A percentile compares a stretch with the other conserved stretches of the same genome.
Evolutionary conservation across 2,113 vertebrate species (phyloP).

Genomic region (Mirounga angustirostris): DNA sequence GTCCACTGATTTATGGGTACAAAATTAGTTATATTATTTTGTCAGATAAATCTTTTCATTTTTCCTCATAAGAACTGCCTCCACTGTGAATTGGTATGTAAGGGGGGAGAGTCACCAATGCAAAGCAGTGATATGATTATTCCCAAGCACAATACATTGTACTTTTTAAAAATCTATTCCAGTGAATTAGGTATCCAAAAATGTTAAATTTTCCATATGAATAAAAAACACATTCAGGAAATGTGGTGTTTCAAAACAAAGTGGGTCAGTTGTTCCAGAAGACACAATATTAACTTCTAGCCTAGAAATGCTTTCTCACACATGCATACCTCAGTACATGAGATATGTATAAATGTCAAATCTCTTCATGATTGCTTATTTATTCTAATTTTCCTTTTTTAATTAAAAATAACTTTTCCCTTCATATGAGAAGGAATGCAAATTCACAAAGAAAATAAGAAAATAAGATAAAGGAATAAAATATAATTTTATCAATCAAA

Average conservation of each 20-base stretch:
- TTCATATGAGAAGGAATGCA: neutral
- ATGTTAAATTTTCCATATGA: neutral
- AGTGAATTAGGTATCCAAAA: neutral
- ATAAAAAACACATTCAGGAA: neutral
- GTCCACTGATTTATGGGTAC: neutral
- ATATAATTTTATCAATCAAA: neutral
- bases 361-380: neutral
- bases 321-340: neutral
- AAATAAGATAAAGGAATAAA: neutral
- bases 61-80: neutral
- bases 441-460: neutral
- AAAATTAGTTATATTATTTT: conserved; percentile 14
- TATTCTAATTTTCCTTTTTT: neutral
- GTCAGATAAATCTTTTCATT: neutral
- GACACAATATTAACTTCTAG: neutral
- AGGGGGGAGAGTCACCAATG: neutral
- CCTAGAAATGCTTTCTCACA: neutral
- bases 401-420: neutral
- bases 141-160: neutral
- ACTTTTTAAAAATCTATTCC: neutral
- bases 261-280: neutral
- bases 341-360: neutral
- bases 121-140: neutral
- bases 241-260: neutral
- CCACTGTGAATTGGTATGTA: neutral